A percentile compares a stretch with the other conserved stretches of the same genome.
phyloP scores from a whole-genome alignment of 2,113 vertebrate genomes.

The Rallus limicola region DNA sequence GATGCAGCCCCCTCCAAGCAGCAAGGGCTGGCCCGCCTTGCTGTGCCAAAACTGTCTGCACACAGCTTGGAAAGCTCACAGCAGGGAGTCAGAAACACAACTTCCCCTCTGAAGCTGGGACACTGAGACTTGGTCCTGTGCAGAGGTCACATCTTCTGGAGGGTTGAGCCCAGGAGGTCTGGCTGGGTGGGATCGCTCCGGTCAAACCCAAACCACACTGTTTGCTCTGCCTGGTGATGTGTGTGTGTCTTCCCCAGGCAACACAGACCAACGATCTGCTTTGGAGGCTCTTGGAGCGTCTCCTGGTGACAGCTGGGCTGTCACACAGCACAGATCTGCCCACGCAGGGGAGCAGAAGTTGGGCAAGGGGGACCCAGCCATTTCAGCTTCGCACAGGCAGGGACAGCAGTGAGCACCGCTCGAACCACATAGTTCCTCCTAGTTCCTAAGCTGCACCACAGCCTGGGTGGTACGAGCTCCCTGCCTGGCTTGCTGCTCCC shows the following conservation, averaged over 20 bases:
- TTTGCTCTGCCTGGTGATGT: not conserved
- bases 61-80: not conserved
- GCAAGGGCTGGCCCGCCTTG: not conserved
- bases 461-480: not conserved
- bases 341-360: not conserved
- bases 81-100: not conserved
- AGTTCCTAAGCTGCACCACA: accelerated
- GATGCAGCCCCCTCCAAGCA: not conserved
- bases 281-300: not conserved
- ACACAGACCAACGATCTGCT: not conserved
- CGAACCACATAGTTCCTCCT: not conserved
- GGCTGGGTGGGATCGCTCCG: not conserved
- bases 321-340: not conserved
- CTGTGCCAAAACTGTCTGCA: not conserved
- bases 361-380: not conserved
- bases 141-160: not conserved
- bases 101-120: not conserved
- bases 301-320: not conserved
- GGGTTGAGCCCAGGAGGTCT: not conserved
- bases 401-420: not conserved
- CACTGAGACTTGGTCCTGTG: not conserved
- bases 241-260: not conserved
- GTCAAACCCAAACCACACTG: not conserved
- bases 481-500: not conserved
- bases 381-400: not conserved